Percentiles rank a stretch among this genome's conserved stretches.
These are phyloP conservation scores for Odontocerum albicorne DNA, from an alignment of 2,888 invertebrate genomes.

Conservation along the genomic window DNA sequence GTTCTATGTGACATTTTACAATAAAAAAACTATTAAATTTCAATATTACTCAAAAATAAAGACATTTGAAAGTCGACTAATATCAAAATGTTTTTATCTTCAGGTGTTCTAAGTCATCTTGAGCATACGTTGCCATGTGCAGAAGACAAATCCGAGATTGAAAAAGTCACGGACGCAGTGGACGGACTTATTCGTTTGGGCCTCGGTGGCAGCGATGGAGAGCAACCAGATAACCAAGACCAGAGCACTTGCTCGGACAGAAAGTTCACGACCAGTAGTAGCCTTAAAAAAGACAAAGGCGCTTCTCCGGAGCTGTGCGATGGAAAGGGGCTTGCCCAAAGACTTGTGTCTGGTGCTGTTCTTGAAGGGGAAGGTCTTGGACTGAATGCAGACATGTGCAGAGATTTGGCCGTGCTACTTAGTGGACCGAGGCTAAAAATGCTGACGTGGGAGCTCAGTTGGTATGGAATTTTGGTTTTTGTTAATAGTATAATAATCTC, in stretches of 20 bases:
- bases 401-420: conserved; percentile 70
- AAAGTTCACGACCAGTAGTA: background rate
- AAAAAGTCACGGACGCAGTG: background rate
- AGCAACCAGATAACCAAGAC: background rate
- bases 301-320: background rate
- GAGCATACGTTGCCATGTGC: no score
- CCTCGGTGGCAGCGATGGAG: background rate
- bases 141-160: background rate
- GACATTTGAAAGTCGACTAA: no score
- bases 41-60: no score
- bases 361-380: conserved; percentile 68
- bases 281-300: background rate
- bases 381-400: conserved; percentile 64
- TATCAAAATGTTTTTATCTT: no score
- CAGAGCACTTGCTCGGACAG: background rate
- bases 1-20: no score
- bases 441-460: conserved; percentile 68
- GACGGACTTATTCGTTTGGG: background rate
- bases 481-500: no score
- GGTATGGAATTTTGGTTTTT: conserved; percentile 57
- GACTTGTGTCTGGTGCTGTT: conserved; percentile 56
- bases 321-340: conserved; percentile 16
- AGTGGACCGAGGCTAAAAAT: conserved; percentile 72
- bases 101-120: no score
- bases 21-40: no score